Conservation (phyloP, 2,113 vertebrate species). For the Tiliqua scincoides region DNA sequence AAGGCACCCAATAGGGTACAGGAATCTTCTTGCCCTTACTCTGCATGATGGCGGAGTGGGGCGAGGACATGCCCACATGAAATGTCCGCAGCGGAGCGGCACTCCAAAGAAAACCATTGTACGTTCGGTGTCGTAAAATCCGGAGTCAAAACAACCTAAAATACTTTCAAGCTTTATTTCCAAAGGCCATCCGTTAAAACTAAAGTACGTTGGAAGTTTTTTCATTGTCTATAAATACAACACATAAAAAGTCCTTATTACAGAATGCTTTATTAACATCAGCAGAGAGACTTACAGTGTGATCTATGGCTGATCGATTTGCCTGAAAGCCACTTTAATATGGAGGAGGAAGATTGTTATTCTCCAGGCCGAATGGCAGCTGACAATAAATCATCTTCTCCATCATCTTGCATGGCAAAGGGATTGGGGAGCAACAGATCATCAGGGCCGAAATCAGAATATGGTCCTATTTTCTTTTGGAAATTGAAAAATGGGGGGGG, state of each 20-base stretch:
- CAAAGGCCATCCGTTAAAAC: slow-evolving; percentile 33
- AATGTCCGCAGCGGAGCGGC: no score
- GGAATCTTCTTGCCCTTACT: no score
- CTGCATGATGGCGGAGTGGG: no score
- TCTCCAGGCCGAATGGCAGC: slow-evolving; percentile 76
- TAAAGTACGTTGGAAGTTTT: slow-evolving; percentile 44
- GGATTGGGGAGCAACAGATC: slow-evolving; percentile 70
- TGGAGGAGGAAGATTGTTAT: slow-evolving; percentile 75
- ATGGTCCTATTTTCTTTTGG: slow-evolving; percentile 53
- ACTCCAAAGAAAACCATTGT: slow-evolving; percentile 15
- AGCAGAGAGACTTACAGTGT: slow-evolving; percentile 71
- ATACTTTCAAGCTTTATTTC: slow-evolving; percentile 40
- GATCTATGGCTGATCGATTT: slow-evolving; percentile 78
- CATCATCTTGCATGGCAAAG: slow-evolving; percentile 70
- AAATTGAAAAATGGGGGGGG: slow-evolving; percentile 35
- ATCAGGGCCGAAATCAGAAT: slow-evolving; percentile 73
- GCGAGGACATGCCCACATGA: background rate
- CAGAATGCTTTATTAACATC: slow-evolving; percentile 78
- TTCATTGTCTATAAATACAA: slow-evolving; percentile 72
- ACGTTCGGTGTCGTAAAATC: background rate
- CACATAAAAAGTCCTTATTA: slow-evolving; percentile 74
- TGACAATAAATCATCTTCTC: slow-evolving; percentile 74
- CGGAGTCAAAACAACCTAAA: background rate
- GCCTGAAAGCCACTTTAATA: slow-evolving; percentile 78
- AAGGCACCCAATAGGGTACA: no score